Conservation (phyloP, 2,888 invertebrate species). For the Agrilus biguttatus region DNA sequence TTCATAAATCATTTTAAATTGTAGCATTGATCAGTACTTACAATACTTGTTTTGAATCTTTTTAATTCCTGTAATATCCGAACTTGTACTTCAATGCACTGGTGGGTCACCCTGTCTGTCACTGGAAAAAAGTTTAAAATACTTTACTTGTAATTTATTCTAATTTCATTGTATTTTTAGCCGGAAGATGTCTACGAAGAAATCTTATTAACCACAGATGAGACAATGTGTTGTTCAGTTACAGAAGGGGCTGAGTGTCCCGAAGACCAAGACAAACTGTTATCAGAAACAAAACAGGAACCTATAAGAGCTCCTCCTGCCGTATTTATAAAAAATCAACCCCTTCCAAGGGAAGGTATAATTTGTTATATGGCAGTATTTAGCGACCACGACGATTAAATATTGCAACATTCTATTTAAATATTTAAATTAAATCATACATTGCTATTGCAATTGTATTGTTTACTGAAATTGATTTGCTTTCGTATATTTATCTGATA, state of each 20-base stretch:
- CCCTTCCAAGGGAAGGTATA: conserved; percentile 20
- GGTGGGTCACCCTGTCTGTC: no score
- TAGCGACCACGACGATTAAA: conserved; percentile 18
- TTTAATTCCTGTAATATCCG: no score
- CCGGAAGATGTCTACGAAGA: conserved; percentile 25
- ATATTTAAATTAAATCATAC: no score
- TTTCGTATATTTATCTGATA: no score
- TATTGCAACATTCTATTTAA: not conserved
- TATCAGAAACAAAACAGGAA: conserved; percentile 2
- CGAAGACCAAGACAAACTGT: conserved; percentile 3
- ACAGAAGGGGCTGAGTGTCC: conserved; percentile 4
- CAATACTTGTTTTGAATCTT: no score
- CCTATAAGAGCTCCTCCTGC: conserved; percentile 13
- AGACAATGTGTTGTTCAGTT: conserved; percentile 22
- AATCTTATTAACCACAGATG: conserved; percentile 22
- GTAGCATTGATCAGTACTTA: no score
- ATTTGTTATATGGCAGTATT: conserved; percentile 26
- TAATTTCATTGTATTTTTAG: conserved; percentile 7
- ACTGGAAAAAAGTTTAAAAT: no score
- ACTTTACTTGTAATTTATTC: no score
- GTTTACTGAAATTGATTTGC: no score
- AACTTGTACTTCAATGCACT: no score
- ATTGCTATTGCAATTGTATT: no score
- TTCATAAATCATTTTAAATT: no score
- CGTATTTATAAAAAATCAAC: conserved; percentile 21